Evolutionary conservation across 53 echinoderm and acorn worm genomes (phyloP), one percentile per base, ranked within the genome.

Genomic region (Actinopyga echinites): DNA sequence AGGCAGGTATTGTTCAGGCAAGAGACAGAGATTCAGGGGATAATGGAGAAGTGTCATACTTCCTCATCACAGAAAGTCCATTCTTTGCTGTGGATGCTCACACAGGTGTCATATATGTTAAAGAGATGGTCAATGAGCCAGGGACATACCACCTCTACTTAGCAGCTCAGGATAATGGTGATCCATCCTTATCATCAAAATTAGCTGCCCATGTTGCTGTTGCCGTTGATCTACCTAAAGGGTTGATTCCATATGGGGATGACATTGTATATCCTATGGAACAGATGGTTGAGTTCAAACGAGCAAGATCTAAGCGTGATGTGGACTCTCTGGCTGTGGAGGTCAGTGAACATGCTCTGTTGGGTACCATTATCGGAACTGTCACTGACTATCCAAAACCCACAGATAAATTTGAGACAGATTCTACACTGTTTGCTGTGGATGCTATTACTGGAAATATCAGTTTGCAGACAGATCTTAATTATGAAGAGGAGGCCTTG

Each of bases 401-500:
- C 79, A 88, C 86, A 20, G 78, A 88, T 66, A 42, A 40, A 19
- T 64, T 75, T 34, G 64, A 83, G 1, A 54, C 65, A 57, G 88
- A 88, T 86, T 85, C 85, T 11, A 26, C 22, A 0, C 64, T 64
- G 10, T 96, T 96, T 57, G 43, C 88, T 24, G 61, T 99, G 26
- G 89, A 92, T 84, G 87, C 79, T 38, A 80, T 58, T 5, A 80
- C 89, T 30, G 99, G 99, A 56, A 88, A 89, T 30, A 82, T 99
- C 6, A 91, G 68, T 8, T 55, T 95, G 10, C 52, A 49, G 12
- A 29, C 30, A 26, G 8, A 35, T 5, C 75, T 95, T 19, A 85
- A 95, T 69, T 91, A 56, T 79, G 95, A 95, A 69, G 32, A 77
- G 32, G 49, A 30, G 25, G 17, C 57, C 8, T 29, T 62, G 49